These are phyloP conservation scores for Brachylomia viminalis DNA, from an alignment of 2,888 invertebrate species.

Conservation along the genomic window DNA sequence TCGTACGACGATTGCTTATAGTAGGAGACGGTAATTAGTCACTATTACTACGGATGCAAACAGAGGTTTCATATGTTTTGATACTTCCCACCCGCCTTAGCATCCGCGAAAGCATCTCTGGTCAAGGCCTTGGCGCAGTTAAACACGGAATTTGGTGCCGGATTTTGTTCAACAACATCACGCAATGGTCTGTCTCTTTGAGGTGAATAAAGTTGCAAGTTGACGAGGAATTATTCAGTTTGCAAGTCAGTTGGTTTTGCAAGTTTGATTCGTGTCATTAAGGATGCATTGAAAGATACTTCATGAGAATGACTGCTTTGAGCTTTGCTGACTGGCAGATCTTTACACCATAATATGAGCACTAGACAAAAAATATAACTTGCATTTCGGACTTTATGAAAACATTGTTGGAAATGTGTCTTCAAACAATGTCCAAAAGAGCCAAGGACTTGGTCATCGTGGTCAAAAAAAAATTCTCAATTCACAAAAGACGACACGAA, in stretches of 20 bases:
- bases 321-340: too few species aligned
- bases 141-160: constrained; percentile 19
- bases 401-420: too few species aligned
- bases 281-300: constrained; percentile 1
- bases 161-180: constrained; percentile 17
- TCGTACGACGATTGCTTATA: too few species aligned
- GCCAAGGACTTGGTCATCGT: too few species aligned
- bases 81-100: not conserved
- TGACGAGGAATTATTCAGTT: constrained; percentile 22
- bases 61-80: not conserved
- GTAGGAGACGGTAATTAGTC: too few species aligned
- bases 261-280: not conserved
- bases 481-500: too few species aligned
- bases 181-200: not conserved
- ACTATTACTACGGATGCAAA: not conserved
- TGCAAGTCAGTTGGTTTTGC: not conserved
- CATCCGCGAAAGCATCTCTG: not conserved
- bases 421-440: too few species aligned
- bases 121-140: constrained; percentile 29
- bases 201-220: constrained; percentile 9
- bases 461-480: too few species aligned
- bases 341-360: too few species aligned
- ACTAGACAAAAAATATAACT: too few species aligned
- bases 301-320: not conserved
- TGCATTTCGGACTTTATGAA: too few species aligned